Conservation (phyloP, 2,797 vertebrate genomes). For the Gymnothorax javanicus region DNA sequence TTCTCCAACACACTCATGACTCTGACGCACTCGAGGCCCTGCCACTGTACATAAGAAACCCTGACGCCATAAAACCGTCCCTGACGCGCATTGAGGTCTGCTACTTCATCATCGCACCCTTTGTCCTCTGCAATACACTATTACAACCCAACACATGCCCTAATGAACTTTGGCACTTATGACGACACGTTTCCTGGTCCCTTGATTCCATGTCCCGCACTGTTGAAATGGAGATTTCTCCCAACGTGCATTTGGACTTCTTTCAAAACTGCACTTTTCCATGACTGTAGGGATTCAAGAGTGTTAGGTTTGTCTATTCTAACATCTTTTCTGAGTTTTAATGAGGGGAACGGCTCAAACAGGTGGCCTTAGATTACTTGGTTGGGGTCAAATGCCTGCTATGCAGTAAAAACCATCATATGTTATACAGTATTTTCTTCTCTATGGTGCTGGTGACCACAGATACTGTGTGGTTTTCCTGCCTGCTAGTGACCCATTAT, state of each 20-base stretch:
- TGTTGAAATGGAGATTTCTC: not conserved
- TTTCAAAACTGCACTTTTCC: not conserved
- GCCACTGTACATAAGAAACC: not conserved
- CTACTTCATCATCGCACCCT: not conserved
- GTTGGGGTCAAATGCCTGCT: not conserved
- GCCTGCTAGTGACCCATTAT: not conserved
- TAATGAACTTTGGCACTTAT: not conserved
- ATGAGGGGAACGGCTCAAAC: not conserved
- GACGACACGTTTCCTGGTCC: not conserved
- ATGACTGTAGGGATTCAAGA: not conserved
- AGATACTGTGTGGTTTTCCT: not conserved
- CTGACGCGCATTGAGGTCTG: not conserved
- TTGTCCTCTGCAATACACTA: not conserved
- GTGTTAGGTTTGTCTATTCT: not conserved
- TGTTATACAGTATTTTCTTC: not conserved
- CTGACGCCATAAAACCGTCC: slow-evolving; percentile 1
- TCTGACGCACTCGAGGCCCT: not conserved
- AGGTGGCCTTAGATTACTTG: not conserved
- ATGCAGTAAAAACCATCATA: slow-evolving; percentile 1
- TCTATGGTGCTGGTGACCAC: not conserved
- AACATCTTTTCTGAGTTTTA: not conserved
- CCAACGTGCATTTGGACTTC: not conserved
- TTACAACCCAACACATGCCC: not conserved
- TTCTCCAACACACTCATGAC: too few relatives aligned
- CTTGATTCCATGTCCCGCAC: not conserved